Percentiles rank a stretch among this genome's conserved stretches.
Conservation (phyloP, 2,113 vertebrate genomes). For the Acrocephalus kingi region DNA sequence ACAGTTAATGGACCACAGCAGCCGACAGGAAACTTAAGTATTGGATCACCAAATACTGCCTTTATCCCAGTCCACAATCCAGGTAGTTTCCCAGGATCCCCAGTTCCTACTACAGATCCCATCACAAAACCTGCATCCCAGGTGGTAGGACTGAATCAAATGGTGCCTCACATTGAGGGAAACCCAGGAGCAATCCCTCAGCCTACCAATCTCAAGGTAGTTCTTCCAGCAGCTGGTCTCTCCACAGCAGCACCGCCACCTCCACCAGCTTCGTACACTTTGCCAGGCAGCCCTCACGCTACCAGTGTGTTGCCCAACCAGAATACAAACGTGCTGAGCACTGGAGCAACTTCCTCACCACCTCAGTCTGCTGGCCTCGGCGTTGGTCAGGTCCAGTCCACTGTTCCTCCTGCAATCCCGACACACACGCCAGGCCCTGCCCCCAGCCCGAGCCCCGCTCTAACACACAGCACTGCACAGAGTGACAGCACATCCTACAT, state of each 20-base stretch:
- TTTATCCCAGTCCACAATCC: constrained; percentile 80
- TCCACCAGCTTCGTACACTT: constrained; percentile 75
- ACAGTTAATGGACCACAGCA: constrained; percentile 71
- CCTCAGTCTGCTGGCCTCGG: constrained; percentile 67
- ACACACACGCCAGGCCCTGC: constrained; percentile 89
- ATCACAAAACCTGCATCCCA: constrained; percentile 76
- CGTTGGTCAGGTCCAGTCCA: constrained; percentile 77
- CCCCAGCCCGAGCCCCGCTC: constrained; percentile 86
- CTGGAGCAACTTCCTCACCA: constrained; percentile 66
- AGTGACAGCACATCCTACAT: constrained; percentile 88
- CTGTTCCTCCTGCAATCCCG: constrained; percentile 81
- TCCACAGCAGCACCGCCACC: constrained; percentile 69
- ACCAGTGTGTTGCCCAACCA: constrained; percentile 74
- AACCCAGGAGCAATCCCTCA: constrained; percentile 74
- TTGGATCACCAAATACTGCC: constrained; percentile 81
- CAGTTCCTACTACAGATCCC: constrained; percentile 75
- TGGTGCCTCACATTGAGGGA: constrained; percentile 83
- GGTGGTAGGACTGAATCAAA: constrained; percentile 77
- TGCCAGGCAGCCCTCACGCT: constrained; percentile 76
- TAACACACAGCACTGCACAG: constrained; percentile 89
- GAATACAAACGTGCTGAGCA: constrained; percentile 71
- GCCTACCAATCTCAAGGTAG: constrained; percentile 79
- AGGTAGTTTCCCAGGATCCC: constrained; percentile 75
- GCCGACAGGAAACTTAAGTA: constrained; percentile 72
- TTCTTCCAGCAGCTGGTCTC: constrained; percentile 80